Base-by-base conservation (phyloP, 2,888 invertebrate species). In the Thecocarcelia acutangulata region DNA sequence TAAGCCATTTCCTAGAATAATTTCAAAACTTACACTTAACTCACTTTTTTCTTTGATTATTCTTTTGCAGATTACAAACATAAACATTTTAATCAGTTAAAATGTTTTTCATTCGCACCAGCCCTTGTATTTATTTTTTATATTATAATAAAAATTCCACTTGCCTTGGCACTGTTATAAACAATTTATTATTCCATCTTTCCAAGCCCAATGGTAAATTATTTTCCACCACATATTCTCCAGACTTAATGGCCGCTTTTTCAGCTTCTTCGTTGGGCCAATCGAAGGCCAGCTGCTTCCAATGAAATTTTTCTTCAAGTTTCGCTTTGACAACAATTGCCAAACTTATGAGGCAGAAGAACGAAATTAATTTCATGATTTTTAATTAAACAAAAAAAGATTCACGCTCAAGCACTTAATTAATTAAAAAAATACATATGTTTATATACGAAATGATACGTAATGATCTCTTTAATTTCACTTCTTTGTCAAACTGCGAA, bases 151-250 rank as follows among this genome's bases (percentile, higher is more conserved):
- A 19, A 37, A 54, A 42, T 52, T 52, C 54, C 70, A 1, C 59
- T 88, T 90, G 93, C 93, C 93, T 92, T 77, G 95, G 95, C 24
- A 94, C 93, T 8, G 94, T 94, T 44, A 95, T 91, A 86, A 94
- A 95, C 54, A 93, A 89, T 92, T 94, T 95, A 90, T 94, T 91
- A 86, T 92, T 93, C 94, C 95, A 95, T 72, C 93, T 92, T 69
- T 93, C 95, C 80, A 96, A 86, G 12, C 95, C 95, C 61, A 95
- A 90, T 0, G 95, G 94, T 61, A 95, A 90, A 90, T 95, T 95
- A 88, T 95, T 93, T 69, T 91, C 93, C 11, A 92, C 93, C 5
- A 94, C 91, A 87, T 93, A 95, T 61, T 91, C 91, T 50, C 93
- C 93, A 15, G 91, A 92, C 50, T 91, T 91, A n/a, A 95, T 90